Percentiles rank a stretch among this genome's conserved stretches.
These are phyloP conservation scores for Danionella cerebrum DNA, from an alignment of 2,113 vertebrate genomes.

Conservation along the genomic window DNA sequence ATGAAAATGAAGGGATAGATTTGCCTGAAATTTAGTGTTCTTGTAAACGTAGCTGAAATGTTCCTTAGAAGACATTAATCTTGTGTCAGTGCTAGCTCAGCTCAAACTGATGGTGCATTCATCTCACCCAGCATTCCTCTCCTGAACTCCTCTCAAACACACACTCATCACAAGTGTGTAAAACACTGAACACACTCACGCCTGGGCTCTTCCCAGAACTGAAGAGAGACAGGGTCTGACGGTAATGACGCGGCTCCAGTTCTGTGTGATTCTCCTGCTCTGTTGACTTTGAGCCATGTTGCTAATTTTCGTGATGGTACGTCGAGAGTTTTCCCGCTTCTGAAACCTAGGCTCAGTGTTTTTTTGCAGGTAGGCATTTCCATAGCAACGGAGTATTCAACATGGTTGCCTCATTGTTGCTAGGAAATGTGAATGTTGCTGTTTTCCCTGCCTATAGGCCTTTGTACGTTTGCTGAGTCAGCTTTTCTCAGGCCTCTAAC, in stretches of 20 bases:
- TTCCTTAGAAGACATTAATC: too few species aligned
- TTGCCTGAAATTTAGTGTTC: too few species aligned
- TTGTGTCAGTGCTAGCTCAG: too few species aligned
- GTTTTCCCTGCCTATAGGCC: too few species aligned
- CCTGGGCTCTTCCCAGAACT: conserved; percentile 39
- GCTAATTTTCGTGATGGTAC: conserved; percentile 41
- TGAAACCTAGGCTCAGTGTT: conserved; percentile 11
- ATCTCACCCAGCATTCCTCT: too few species aligned
- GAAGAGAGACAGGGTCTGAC: conserved; percentile 20
- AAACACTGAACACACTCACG: conserved; percentile 5
- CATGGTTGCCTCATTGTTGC: conserved; percentile 2
- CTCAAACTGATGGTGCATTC: too few species aligned
- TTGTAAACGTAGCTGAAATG: too few species aligned
- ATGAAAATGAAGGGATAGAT: too few species aligned
- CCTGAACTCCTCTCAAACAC: too few species aligned
- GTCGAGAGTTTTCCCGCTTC: conserved; percentile 24
- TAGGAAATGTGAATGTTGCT: too few species aligned
- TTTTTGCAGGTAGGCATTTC: neutral
- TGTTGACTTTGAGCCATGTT: conserved; percentile 41
- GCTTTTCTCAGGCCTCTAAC: conserved; percentile 7
- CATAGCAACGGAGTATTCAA: conserved; percentile 18
- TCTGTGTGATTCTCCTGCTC: neutral
- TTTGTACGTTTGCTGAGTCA: conserved; percentile 41
- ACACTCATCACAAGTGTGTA: conserved; percentile 7
- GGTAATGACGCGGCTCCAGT: conserved; percentile 5